phyloP scores from a whole-genome alignment of 2,113 vertebrate species.

The Percina caprodes region DNA sequence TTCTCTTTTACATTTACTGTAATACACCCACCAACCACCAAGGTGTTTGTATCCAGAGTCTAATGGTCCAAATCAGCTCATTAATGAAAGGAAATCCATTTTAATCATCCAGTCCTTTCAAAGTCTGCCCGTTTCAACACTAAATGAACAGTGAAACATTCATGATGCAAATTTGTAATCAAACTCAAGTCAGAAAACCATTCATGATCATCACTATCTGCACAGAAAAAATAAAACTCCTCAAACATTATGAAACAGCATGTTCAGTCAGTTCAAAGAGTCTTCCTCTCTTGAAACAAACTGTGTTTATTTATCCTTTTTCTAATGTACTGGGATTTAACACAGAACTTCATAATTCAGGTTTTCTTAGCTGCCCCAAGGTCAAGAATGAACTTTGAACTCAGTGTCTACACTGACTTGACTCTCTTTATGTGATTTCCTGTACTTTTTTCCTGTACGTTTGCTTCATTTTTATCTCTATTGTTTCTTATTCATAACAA shows the following conservation, averaged over 20 bases:
- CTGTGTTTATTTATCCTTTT: constrained; percentile 14
- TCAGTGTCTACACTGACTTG: too few species aligned
- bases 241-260: constrained; percentile 4
- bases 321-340: background rate
- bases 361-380: too few species aligned
- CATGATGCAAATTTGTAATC: background rate
- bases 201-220: constrained; percentile 30
- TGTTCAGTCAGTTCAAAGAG: constrained; percentile 2
- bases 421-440: too few species aligned
- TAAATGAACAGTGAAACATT: constrained; percentile 7
- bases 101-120: constrained; percentile 19
- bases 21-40: background rate
- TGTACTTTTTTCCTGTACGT: too few species aligned
- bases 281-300: constrained; percentile 3
- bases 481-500: background rate
- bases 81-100: constrained; percentile 38
- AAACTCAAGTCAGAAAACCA: background rate
- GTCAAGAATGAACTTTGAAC: too few species aligned
- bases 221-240: constrained; percentile 16
- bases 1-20: background rate
- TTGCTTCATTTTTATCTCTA: too few species aligned
- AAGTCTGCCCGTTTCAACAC: constrained; percentile 21
- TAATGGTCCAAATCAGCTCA: constrained; percentile 11
- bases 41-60: background rate
- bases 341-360: background rate